phyloP scores from a whole-genome alignment of 1,140 invertebrate species.

The Lepidostoma basale region DNA sequence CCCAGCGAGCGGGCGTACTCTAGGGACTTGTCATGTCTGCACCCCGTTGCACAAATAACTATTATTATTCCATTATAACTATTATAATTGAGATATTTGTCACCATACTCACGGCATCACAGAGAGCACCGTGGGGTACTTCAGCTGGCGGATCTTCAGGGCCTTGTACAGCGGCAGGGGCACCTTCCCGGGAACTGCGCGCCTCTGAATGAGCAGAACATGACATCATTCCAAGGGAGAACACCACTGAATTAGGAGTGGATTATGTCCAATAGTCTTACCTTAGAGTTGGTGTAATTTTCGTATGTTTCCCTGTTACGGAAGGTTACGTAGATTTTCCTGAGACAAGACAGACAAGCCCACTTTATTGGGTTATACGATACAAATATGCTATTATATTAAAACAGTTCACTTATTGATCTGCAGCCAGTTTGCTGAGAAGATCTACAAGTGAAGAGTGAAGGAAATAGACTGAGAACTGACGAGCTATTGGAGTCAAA shows the following conservation, averaged over 20 bases:
- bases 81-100: not conserved
- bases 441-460: too few relatives aligned
- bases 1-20: not conserved
- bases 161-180: conserved; percentile 78
- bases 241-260: too few relatives aligned
- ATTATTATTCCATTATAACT: too few relatives aligned
- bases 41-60: too few relatives aligned
- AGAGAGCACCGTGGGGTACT: conserved; percentile 57
- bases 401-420: too few relatives aligned
- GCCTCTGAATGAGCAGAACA: conserved; percentile 16
- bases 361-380: too few relatives aligned
- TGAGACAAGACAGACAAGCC: conserved; percentile 49
- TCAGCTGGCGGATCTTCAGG: conserved; percentile 71
- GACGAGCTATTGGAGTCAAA: conserved; percentile 67
- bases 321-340: conserved; percentile 57
- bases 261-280: too few relatives aligned
- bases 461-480: too few relatives aligned
- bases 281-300: too few relatives aligned
- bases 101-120: conserved; percentile 63
- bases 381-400: too few relatives aligned
- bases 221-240: not conserved
- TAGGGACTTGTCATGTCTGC: not conserved
- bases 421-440: too few relatives aligned
- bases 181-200: conserved; percentile 66
- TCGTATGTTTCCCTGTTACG: conserved; percentile 43